Base-by-base conservation (phyloP, 2,797 vertebrate genomes). In the Sebastes vulpes region DNA sequence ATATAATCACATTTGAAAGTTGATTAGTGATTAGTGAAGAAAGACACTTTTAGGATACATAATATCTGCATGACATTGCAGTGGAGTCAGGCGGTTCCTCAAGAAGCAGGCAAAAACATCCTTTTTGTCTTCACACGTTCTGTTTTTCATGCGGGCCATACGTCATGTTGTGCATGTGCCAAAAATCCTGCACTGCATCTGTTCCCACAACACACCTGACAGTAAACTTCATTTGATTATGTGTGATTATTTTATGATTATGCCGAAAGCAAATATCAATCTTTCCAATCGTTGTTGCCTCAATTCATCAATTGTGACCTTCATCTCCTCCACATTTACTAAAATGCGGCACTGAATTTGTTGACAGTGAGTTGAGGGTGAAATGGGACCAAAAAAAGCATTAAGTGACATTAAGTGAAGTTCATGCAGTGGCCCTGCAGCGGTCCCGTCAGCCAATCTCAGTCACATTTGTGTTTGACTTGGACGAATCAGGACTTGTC, bases 401-500 rank as follows among this genome's bases (percentile, higher is more conserved):
- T 28, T 3, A 21, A 35, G 61, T 16, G 11, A 9, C 21, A 18
- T 59, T 31, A 35, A 14, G 32, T 21, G 21, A 48, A 21, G 21
- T 63, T 74, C 20, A 46, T 8, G 54, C 28, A 5, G 50, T 3
- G 60, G 10, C 65, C 9, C 6, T 54, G 63, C 53, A 32, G n/a
- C 1, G 0, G 59, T n/a, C 12, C 59, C 70, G 1, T 28, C 57
- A 32, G 54, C 23, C 71, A 54, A 23, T 29, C 16, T 6, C 25
- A 73, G 82, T 77, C 68, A 77, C 60, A 58, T 61, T 58, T 72
- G 60, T 5, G 14, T 81, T 84, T n/a, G 18, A 46, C 54, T 11
- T 4, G 21, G 46, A 77, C 70, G 3, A 81, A 88, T 82, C n/a
- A 1, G 26, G 38, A 81, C 93, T 85, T 86, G 93, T 88, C 72